A percentile compares a stretch with the other conserved stretches of the same genome.
Conservation (phyloP, 1,140 invertebrate species). For the Dendroctonus ponderosae region DNA sequence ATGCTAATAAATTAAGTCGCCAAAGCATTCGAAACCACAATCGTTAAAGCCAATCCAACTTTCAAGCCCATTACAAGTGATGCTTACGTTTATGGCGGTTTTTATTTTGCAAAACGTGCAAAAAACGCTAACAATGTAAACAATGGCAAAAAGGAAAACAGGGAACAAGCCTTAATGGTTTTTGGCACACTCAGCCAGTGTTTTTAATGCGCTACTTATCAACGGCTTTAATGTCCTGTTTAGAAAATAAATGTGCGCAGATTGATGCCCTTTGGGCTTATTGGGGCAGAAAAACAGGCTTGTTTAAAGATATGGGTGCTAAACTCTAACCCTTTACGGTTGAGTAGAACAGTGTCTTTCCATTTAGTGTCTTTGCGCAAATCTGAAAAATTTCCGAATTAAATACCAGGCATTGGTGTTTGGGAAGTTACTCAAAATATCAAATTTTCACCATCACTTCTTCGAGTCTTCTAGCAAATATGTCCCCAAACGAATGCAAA, state of each 20-base stretch:
- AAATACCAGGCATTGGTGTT: no score
- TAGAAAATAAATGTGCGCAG: conserved; percentile 16
- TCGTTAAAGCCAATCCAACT: no score
- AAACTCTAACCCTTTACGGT: no score
- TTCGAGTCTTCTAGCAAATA: not conserved
- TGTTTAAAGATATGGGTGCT: not conserved
- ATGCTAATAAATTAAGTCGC: no score
- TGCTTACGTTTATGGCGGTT: conserved; percentile 8
- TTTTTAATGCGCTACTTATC: conserved; percentile 27
- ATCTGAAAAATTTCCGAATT: no score
- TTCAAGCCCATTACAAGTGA: no score
- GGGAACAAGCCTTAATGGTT: conserved; percentile 24
- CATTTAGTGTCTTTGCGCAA: no score
- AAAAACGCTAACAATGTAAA: conserved; percentile 21
- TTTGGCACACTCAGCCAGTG: conserved; percentile 27
- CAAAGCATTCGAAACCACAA: no score
- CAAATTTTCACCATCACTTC: not conserved
- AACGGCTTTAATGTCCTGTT: conserved; percentile 23
- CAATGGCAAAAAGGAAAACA: conserved; percentile 14
- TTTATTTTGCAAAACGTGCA: conserved; percentile 13
- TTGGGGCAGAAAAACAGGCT: conserved; percentile 8
- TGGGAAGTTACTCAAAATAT: not conserved
- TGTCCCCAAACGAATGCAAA: conserved; percentile 1
- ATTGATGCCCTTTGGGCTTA: conserved; percentile 20
- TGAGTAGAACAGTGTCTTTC: no score